These are phyloP conservation scores for Andrena minutula DNA, from an alignment of 2,888 invertebrate genomes.

Conservation along the genomic window DNA sequence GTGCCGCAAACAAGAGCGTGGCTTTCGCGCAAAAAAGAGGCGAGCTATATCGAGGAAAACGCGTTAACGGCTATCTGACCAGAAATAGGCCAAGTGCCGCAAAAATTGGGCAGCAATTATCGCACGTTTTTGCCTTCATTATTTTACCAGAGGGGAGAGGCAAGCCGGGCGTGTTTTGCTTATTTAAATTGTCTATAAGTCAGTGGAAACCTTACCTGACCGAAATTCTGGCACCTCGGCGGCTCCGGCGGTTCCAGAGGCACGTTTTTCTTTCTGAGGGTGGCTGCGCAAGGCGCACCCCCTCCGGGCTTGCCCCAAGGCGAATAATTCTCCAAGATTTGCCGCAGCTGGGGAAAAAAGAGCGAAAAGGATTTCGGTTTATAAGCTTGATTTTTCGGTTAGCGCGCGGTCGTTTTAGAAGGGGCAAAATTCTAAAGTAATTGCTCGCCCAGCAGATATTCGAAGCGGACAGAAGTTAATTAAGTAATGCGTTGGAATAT, in stretches of 20 bases:
- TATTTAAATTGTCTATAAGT: constrained; percentile 26
- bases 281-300: constrained; percentile 89
- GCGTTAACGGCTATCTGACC: not conserved
- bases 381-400: not conserved
- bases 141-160: not conserved
- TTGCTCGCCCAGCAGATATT: no score
- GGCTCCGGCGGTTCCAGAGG: constrained; percentile 86
- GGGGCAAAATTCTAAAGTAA: not conserved
- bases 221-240: constrained; percentile 55
- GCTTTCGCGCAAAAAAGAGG: not conserved
- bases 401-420: not conserved
- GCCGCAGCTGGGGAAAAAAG: constrained; percentile 86
- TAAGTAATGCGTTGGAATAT: not conserved
- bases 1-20: not conserved
- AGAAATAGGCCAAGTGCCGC: not conserved
- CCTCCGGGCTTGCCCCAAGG: constrained; percentile 93
- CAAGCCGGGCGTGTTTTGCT: not conserved
- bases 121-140: not conserved
- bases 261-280: constrained; percentile 89
- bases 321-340: constrained; percentile 90
- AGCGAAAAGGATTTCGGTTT: not conserved
- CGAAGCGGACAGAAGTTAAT: no score
- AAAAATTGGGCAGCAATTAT: not conserved
- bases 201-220: constrained; percentile 68
- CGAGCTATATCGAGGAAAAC: not conserved